Base-by-base conservation (phyloP, 2,113 vertebrate species). In the Amazona guildingii region DNA sequence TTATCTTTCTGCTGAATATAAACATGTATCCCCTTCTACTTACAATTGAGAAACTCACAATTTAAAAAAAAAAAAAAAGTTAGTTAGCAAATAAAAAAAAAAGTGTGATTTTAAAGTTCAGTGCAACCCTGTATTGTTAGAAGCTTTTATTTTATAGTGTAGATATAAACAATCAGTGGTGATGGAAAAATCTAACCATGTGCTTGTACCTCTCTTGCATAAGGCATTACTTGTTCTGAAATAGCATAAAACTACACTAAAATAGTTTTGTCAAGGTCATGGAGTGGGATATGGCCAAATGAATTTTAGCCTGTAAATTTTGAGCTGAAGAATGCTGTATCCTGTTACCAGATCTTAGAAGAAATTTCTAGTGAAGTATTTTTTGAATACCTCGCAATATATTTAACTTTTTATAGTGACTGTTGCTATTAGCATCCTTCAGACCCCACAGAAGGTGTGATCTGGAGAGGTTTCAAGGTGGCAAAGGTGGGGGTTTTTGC, bases 381-480 rank as follows among this genome's bases (percentile, higher is more conserved):
- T 95, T 92, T 92, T 79, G 0, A 86, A 64, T 67, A 25, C 23
- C 25, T 94, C 80, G 72, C 46, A 91, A 67, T 86, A 72, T 61
- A 33, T 86, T 90, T 88, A 72, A 72, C 43, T 92, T 96, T 86
- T 86, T 83, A n/a, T 72, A 51, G 88, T 95, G 93, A 87, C 90
- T 86, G 92, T 79, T 92, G 64, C 83, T 93, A 84, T 97, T 94
- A 97, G 37, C 54, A 52, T 95, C 78, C 86, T 88, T 90, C 1
- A 9, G 75, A 55, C 10, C 13, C 48, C 29, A 82, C 88, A 95
- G 74, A 95, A 93, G 83, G 91, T 96, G 89, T 90, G 86, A 95
- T 78, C n/a, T 88, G 27, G 46, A 39, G 54, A 94, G 51, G 31
- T 82, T 90, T 93, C 86, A 96, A 94, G 94, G 95, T 96, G 95